Base-by-base conservation (phyloP, 2,113 vertebrate species). In the Athene noctua region DNA sequence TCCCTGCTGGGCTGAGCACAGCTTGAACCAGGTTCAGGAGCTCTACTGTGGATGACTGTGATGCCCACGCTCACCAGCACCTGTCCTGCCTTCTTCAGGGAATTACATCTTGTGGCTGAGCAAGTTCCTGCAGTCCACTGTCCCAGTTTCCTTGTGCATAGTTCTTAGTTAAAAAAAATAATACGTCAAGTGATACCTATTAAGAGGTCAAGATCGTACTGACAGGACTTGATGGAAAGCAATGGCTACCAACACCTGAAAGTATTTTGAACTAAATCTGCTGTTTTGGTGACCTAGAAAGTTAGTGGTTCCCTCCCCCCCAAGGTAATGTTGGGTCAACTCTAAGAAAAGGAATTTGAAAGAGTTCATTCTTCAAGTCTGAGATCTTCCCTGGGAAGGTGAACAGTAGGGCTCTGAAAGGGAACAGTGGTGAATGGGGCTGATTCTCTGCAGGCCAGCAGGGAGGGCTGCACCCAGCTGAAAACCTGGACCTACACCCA, bases 291-390 rank as follows among this genome's bases (percentile, higher is more conserved):
- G 36, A 65, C 66, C 90, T 96, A 96, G 91, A 96, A 97, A 95
- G 29, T 32, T 57, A 40, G 38, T 38, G 38, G 38, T 38, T 38
- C 9, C 38, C 38, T 9, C 38, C 38, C 38, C 38, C 38, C 38
- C 79, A 78, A 59, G 21, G 67, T 89, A 94, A 94, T 36, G 71
- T 94, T 98, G 96, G 96, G 97, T 90, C 89, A 95, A 74, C 61
- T 95, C 68, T 97, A 97, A 96, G 94, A 97, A 98, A 97, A 98
- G 90, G 96, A 97, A 97, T 95, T 97, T 97, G 90, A 95, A 97
- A 97, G 96, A 97, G 90, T 97, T 98, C 98, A 94, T 98, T 98
- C 97, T 97, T 97, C 91, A 96, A 84, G 79, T 94, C 80, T 5
- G 71, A 90, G 79, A 87, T 97, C 52, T 74, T 98, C 93, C 95